phyloP scores from a whole-genome alignment of 1,140 invertebrate genomes.

The Leptonema lineaticorne region DNA sequence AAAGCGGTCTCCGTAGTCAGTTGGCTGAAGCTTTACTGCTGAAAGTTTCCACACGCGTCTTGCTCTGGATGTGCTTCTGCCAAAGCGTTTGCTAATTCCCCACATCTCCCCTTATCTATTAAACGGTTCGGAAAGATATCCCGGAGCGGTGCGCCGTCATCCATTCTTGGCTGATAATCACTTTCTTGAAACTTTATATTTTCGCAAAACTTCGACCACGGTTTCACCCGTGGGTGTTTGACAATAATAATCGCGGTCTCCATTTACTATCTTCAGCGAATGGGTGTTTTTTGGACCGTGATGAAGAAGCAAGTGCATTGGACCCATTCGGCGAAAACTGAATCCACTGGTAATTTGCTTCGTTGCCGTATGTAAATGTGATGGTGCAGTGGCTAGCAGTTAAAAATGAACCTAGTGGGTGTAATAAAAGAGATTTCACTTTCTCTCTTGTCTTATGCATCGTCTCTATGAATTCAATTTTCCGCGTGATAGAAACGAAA shows the following conservation, averaged over 20 bases:
- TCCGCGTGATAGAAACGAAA: too few relatives aligned
- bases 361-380: too few relatives aligned
- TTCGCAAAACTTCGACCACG: constrained; percentile 18
- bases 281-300: too few relatives aligned
- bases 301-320: too few relatives aligned
- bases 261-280: too few relatives aligned
- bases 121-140: constrained; percentile 43
- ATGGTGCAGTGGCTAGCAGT: too few relatives aligned
- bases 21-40: constrained; percentile 31
- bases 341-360: too few relatives aligned
- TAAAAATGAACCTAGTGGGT: too few relatives aligned
- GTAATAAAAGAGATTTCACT: too few relatives aligned
- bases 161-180: constrained; percentile 39
- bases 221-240: constrained; percentile 4
- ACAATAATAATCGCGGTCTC: constrained; percentile 1
- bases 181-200: constrained; percentile 41
- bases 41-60: constrained; percentile 39
- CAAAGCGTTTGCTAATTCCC: constrained; percentile 41
- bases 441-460: too few relatives aligned
- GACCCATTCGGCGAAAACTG: too few relatives aligned
- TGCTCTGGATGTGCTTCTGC: constrained; percentile 36
- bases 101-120: constrained; percentile 41
- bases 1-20: not conserved
- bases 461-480: too few relatives aligned
- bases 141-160: constrained; percentile 21